A percentile compares a stretch with the other conserved stretches of the same genome.
Evolutionary conservation across 2,888 invertebrate species (phyloP).

Genomic region (Nymphalis polychloros): DNA sequence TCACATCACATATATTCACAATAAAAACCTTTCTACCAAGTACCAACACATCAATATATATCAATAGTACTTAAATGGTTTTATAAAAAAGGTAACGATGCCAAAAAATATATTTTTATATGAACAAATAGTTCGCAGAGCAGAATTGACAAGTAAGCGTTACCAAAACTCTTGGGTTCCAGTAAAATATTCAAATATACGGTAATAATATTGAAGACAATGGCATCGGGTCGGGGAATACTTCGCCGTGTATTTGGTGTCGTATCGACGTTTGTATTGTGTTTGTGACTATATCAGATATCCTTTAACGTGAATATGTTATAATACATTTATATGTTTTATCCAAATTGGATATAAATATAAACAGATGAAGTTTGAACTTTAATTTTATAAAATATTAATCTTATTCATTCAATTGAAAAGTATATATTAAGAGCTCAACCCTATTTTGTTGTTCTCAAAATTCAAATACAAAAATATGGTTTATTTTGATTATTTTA

Average conservation of each 20-base stretch:
- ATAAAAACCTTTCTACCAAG: constrained; percentile 14
- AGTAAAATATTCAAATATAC: constrained; percentile 64
- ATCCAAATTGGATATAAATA: neutral
- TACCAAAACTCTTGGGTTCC: constrained; percentile 47
- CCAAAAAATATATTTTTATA: constrained; percentile 21
- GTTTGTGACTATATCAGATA: constrained; percentile 22
- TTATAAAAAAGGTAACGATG: constrained; percentile 24
- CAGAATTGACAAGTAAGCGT: constrained; percentile 47
- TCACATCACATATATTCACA: neutral
- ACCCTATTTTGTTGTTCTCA: too few species aligned
- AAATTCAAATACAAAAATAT: too few species aligned
- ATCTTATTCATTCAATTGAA: too few species aligned
- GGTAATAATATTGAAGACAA: constrained; percentile 48
- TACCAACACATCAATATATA: constrained; percentile 5
- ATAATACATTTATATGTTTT: neutral
- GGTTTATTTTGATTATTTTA: too few species aligned
- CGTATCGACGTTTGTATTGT: constrained; percentile 24
- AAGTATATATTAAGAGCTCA: too few species aligned
- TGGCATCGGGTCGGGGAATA: constrained; percentile 23
- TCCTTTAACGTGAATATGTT: neutral
- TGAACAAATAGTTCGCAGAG: constrained; percentile 16
- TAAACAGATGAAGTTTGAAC: too few species aligned
- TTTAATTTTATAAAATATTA: too few species aligned
- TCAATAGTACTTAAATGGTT: constrained; percentile 21
- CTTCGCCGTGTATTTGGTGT: constrained; percentile 16